Conservation (phyloP, 1,140 invertebrate species). For the Meloidogyne hapla region DNA sequence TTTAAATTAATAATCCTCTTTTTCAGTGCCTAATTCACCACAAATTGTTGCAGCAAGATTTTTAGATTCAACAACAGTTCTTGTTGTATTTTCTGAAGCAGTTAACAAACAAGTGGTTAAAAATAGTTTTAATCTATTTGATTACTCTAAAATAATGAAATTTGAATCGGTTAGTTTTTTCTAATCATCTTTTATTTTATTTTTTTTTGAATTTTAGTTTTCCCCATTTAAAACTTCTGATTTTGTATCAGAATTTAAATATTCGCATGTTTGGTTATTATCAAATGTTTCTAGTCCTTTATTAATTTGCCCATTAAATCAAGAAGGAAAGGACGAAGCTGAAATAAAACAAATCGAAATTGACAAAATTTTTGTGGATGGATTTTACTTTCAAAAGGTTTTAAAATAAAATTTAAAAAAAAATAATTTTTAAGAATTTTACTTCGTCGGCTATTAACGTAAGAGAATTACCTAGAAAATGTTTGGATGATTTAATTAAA, state of each 20-base stretch:
- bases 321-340: not conserved
- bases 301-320: not conserved
- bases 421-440: slow-evolving; percentile 20
- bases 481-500: slow-evolving; percentile 35
- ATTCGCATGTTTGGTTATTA: slow-evolving; percentile 10
- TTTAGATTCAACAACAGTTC: slow-evolving; percentile 15
- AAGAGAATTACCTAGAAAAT: slow-evolving; percentile 14
- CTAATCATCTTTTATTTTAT: not conserved
- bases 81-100: slow-evolving; percentile 30
- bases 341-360: not conserved
- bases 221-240: slow-evolving; percentile 17
- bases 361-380: slow-evolving; percentile 22
- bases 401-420: slow-evolving; percentile 11
- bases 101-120: slow-evolving; percentile 28
- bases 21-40: not conserved
- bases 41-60: not conserved
- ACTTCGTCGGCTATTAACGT: slow-evolving; percentile 5
- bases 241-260: not conserved
- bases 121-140: not conserved
- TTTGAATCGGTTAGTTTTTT: slow-evolving; percentile 3
- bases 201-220: slow-evolving; percentile 33
- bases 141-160: not conserved
- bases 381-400: slow-evolving; percentile 31
- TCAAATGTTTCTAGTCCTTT: not conserved
- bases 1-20: slow-evolving; percentile 17